A percentile compares a stretch with the other conserved stretches of the same genome.
Evolutionary conservation across 2,113 vertebrate species (phyloP).

Genomic region (Trachemys scripta): DNA sequence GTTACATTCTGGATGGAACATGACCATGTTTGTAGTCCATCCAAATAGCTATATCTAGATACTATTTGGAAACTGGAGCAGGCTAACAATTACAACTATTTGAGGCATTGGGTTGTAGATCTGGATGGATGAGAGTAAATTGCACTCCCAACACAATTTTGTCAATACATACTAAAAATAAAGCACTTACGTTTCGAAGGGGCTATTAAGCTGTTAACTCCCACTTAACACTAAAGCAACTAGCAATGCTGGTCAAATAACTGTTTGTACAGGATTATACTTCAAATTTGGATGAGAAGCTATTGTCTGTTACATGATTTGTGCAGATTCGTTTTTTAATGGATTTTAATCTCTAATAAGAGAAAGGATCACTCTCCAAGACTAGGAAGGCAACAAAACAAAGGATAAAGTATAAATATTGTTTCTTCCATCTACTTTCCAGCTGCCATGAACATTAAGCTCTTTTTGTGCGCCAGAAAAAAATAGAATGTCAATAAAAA

Average conservation of each 20-base stretch:
- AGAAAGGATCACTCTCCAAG: not conserved
- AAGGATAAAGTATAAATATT: not conserved
- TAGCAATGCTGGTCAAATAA: conserved; percentile 59
- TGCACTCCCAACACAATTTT: not conserved
- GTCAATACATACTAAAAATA: conserved; percentile 20
- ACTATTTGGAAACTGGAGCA: fast-evolving
- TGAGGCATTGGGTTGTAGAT: not conserved
- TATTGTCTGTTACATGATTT: not conserved
- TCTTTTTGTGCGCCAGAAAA: not conserved
- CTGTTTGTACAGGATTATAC: conserved; percentile 54
- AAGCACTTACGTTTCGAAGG: conserved; percentile 29
- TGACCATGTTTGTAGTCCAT: not conserved
- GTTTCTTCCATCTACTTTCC: not conserved
- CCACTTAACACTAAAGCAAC: conserved; percentile 35
- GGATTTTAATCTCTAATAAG: conserved; percentile 44
- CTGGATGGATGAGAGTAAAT: not conserved
- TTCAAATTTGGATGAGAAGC: conserved; percentile 42
- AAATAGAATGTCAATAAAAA: not conserved
- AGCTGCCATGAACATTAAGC: not conserved
- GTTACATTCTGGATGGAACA: not conserved
- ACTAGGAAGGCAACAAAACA: not conserved
- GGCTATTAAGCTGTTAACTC: conserved; percentile 64
- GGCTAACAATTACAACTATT: not conserved
- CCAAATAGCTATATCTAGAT: not conserved
- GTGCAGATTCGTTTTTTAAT: conserved; percentile 45